These are phyloP conservation scores for Ammodytes dubius DNA, from an alignment of 2,113 vertebrate species.

Conservation along the genomic window DNA sequence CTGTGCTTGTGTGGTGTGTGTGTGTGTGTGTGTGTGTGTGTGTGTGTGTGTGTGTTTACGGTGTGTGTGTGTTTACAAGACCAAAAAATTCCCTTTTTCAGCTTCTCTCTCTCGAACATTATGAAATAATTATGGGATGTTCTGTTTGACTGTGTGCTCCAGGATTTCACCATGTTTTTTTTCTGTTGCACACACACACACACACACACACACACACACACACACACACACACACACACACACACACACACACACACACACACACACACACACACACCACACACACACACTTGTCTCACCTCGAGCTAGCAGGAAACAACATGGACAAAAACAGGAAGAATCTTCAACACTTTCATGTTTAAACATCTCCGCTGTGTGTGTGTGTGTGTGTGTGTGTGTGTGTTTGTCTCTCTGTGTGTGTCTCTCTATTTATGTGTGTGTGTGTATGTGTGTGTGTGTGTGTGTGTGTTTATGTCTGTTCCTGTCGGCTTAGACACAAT, in stretches of 20 bases:
- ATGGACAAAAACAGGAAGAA: constrained; percentile 54
- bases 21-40: constrained; percentile 32
- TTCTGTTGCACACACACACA: not conserved
- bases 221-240: not conserved
- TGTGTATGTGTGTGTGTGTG: too few relatives aligned
- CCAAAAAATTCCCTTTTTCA: not conserved
- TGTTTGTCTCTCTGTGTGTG: too few relatives aligned
- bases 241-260: constrained; percentile 20
- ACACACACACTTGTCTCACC: constrained; percentile 17
- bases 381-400: too few relatives aligned
- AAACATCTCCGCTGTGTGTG: constrained; percentile 21
- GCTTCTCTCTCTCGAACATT: constrained; percentile 30
- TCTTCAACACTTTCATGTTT: constrained; percentile 34
- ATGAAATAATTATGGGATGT: constrained; percentile 71
- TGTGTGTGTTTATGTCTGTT: not conserved
- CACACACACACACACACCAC: not conserved
- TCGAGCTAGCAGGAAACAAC: constrained; percentile 56
- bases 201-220: not conserved
- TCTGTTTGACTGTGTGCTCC: constrained; percentile 56
- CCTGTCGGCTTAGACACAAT: not conserved
- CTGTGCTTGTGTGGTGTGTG: too few relatives aligned
- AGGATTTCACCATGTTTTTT: constrained; percentile 60
- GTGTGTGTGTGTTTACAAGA: constrained; percentile 16
- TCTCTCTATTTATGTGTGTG: too few relatives aligned
- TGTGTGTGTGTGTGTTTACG: constrained; percentile 21